Evolutionary conservation across 1,140 invertebrate species (phyloP).

Genomic region (Coptotermes formosanus): DNA sequence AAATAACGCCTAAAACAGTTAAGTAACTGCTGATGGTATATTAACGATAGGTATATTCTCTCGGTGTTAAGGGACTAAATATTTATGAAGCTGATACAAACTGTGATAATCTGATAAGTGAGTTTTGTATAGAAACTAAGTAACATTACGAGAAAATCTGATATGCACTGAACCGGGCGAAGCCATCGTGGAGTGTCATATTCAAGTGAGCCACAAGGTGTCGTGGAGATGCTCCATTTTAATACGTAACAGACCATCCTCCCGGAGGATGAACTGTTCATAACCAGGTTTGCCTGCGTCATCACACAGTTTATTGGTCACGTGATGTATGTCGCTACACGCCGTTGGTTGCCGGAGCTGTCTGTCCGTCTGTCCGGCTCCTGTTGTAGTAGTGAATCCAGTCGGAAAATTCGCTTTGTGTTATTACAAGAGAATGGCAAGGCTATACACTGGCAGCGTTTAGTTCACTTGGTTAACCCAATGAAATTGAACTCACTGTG

Average conservation of each 20-base stretch:
- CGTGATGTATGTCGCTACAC: conserved; percentile 9
- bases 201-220: too few species aligned
- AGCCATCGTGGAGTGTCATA: too few species aligned
- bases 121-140: too few species aligned
- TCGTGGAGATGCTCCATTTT: background rate
- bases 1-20: too few species aligned
- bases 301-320: conserved; percentile 18
- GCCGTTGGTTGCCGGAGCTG: background rate
- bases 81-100: too few species aligned
- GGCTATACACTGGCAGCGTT: background rate
- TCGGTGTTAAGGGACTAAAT: too few species aligned
- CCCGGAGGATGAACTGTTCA: background rate
- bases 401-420: background rate
- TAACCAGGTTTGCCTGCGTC: conserved; percentile 5
- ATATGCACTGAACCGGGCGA: too few species aligned
- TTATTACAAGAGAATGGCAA: background rate
- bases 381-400: background rate
- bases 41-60: too few species aligned
- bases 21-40: too few species aligned
- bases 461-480: background rate
- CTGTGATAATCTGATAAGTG: too few species aligned
- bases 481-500: background rate
- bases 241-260: background rate
- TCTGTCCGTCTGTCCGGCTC: background rate
- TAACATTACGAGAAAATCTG: too few species aligned